Base-by-base conservation (phyloP, 2,888 invertebrate genomes). In the Trisateles emortualis region DNA sequence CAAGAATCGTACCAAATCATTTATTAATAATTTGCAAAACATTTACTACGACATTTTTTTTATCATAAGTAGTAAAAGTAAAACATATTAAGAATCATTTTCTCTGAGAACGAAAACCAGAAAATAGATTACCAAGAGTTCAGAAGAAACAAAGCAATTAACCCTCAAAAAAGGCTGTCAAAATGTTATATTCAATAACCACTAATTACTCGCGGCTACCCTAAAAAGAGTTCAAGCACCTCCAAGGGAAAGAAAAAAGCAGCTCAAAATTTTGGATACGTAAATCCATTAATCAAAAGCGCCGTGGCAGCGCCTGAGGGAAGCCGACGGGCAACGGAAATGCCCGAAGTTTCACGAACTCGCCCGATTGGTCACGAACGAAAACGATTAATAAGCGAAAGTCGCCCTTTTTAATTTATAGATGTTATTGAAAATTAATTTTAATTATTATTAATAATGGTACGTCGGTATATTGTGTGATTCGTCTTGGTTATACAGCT, bases 231-330 rank as follows among this genome's bases (percentile, higher is more conserved):
- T 78, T 78, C 81, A 81, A 74, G 67, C 74, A 83, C 84, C 84
- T 81, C 65, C 44, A 49, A 63, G 72, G 74, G 64, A 70, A 74
- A 69, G 64, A 69, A 73, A 62, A 73, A 74, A 74, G 73, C 65
- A 53, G 72, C 61, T 58, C 64, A 68, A 72, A 72, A 79, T 81
- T 81, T 81, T 74, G 78, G 68, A 75, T 79, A 77, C 74, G 72
- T 77, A 81, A 83, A 78, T 74, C 81, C 86, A 87, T 87, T 86
- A 86, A 86, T 87, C 86, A 87, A 82, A 72, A 64, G 66, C 60
- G 74, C 74, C 76, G 57, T 71, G 71, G 66, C 67, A 73, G 61
- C 70, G 83, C 86, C 83, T 56, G 74, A 70, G 78, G 84, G 79
- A 74, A 59, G 52, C 51, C 62, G 62, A 52, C 36, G 48, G 40